phyloP scores from a whole-genome alignment of 2,797 vertebrate genomes.

The Tadarida brasiliensis region DNA sequence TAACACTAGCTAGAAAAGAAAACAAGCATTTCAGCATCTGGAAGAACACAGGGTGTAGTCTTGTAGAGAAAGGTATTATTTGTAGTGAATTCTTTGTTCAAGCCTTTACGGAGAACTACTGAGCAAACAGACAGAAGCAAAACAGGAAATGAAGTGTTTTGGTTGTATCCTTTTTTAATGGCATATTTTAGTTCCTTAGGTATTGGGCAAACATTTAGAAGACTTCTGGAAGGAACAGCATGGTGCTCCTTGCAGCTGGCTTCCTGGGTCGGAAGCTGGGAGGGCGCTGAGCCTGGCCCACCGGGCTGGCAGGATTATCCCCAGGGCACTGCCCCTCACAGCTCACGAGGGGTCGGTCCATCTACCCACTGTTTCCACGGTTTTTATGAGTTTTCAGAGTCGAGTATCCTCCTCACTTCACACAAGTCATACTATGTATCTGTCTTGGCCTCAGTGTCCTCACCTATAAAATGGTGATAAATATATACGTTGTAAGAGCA shows the following conservation, averaged over 20 bases:
- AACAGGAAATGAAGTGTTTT: conserved; percentile 41
- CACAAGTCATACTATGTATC: neutral
- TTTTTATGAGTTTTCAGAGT: neutral
- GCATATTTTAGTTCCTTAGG: conserved; percentile 43
- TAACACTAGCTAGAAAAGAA: conserved; percentile 67
- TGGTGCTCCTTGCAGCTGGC: neutral
- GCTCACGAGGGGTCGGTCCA: neutral
- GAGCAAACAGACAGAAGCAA: conserved; percentile 46
- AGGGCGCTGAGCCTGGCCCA: neutral
- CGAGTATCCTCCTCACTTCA: neutral
- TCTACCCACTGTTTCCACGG: neutral
- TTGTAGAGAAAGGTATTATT: conserved; percentile 15
- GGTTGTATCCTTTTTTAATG: neutral
- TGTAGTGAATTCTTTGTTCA: conserved; percentile 60
- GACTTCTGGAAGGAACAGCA: neutral
- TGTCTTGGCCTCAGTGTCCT: neutral
- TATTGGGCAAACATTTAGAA: neutral
- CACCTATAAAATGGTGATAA: neutral
- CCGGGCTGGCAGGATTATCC: neutral
- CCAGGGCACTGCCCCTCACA: neutral
- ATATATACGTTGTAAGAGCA: neutral
- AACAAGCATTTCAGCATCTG: conserved; percentile 40
- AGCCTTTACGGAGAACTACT: conserved; percentile 36
- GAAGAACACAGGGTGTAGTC: conserved; percentile 63
- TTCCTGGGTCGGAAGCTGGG: neutral